Evolutionary conservation across 2,888 invertebrate species (phyloP).

Genomic region (Trissolcus brochymenae): DNA sequence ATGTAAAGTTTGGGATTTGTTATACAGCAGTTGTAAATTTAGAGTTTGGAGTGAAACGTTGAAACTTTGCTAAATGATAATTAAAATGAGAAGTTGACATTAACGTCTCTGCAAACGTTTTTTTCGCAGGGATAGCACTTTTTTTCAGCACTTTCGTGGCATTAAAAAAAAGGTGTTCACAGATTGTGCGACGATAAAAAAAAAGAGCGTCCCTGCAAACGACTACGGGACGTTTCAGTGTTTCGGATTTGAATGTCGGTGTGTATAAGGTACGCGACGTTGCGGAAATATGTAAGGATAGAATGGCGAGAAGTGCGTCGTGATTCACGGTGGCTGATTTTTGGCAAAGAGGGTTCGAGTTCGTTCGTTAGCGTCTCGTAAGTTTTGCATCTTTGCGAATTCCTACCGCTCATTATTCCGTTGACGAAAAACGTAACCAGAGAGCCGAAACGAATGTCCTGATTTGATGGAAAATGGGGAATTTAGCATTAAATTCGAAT

Average conservation of each 20-base stretch:
- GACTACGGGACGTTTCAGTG: constrained; percentile 38
- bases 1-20: too few species aligned
- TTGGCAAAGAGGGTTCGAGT: constrained; percentile 41
- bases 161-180: neutral
- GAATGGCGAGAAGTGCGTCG: constrained; percentile 38
- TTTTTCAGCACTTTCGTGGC: constrained; percentile 1
- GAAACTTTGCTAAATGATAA: too few species aligned
- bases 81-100: too few species aligned
- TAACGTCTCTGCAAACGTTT: neutral
- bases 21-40: too few species aligned
- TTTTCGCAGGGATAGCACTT: neutral
- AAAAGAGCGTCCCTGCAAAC: constrained; percentile 19
- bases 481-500: constrained; percentile 22
- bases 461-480: constrained; percentile 64
- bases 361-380: constrained; percentile 39
- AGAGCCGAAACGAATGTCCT: constrained; percentile 70
- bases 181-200: neutral
- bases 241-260: constrained; percentile 16
- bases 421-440: constrained; percentile 68
- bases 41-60: too few species aligned
- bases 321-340: constrained; percentile 49
- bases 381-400: constrained; percentile 48
- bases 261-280: constrained; percentile 48
- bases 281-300: constrained; percentile 43
- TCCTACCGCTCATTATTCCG: constrained; percentile 61